A percentile compares a stretch with the other conserved stretches of the same genome.
Evolutionary conservation across 37 sponge, comb jelly and placozoan genomes (phyloP).

Genomic region (Hexactinellida sp.): DNA sequence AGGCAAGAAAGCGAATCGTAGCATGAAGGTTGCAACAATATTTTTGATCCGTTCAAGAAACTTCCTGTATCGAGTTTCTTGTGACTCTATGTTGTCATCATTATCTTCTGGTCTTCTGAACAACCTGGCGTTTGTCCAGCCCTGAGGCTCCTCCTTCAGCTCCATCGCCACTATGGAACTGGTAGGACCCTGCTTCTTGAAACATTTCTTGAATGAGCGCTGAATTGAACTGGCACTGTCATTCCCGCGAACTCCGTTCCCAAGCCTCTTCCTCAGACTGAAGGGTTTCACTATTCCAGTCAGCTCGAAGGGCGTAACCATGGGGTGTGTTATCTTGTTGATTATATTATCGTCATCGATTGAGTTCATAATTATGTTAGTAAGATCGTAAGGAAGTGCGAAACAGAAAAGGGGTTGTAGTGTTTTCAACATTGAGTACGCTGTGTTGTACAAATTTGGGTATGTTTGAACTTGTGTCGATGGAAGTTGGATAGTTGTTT

Average conservation of each 20-base stretch:
- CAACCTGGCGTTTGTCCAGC: neutral
- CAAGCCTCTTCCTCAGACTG: neutral
- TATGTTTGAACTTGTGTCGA: neutral
- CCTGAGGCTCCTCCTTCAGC: neutral
- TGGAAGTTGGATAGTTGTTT: neutral
- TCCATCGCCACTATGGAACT: neutral
- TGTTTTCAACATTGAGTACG: neutral
- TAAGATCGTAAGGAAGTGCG: neutral
- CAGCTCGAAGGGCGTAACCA: neutral
- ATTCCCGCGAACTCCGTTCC: neutral
- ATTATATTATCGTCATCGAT: neutral
- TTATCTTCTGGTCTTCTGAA: neutral
- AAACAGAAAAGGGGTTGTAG: neutral
- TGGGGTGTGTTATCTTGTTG: conserved; percentile 6
- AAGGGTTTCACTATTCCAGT: neutral
- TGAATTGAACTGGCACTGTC: conserved; percentile 10
- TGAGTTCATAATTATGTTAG: neutral
- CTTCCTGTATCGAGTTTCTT: neutral
- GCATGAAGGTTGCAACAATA: neutral
- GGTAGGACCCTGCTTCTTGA: neutral
- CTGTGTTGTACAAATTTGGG: neutral
- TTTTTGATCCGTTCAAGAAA: neutral
- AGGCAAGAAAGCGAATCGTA: conserved; percentile 41
- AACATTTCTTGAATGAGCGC: neutral
- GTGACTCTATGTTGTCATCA: neutral